These are phyloP conservation scores for Aethina tumida DNA, from an alignment of 1,140 invertebrate genomes.

Conservation along the genomic window DNA sequence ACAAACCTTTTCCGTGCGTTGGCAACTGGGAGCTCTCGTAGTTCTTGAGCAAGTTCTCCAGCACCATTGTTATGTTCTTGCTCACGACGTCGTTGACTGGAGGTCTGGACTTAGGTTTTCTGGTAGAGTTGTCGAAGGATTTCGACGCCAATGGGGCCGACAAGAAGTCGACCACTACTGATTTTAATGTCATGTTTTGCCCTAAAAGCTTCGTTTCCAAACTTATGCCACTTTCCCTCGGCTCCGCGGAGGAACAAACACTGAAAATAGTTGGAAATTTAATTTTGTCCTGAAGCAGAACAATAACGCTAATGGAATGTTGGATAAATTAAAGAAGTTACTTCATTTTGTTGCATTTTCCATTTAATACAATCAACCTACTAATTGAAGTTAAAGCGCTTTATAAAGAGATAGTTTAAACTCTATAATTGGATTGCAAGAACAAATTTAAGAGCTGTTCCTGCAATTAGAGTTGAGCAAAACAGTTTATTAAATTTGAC, in stretches of 20 bases:
- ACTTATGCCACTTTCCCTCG: conserved; percentile 8
- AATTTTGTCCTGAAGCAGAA: too few relatives aligned
- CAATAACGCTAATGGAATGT: too few relatives aligned
- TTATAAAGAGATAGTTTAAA: too few relatives aligned
- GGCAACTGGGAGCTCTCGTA: conserved; percentile 86
- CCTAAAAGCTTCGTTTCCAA: conserved; percentile 8
- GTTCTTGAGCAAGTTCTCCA: conserved; percentile 78
- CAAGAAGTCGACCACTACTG: conserved; percentile 5
- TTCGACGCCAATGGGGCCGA: background rate
- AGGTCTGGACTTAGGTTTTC: conserved; percentile 34
- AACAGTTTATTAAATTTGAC: too few relatives aligned
- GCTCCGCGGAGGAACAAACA: background rate
- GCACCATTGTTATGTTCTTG: conserved; percentile 68
- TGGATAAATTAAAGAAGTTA: too few relatives aligned
- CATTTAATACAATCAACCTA: too few relatives aligned
- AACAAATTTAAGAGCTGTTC: too few relatives aligned
- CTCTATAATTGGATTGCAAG: too few relatives aligned
- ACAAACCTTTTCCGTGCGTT: conserved; percentile 65
- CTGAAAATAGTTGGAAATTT: too few relatives aligned
- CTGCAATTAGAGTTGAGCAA: too few relatives aligned
- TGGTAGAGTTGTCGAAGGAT: conserved; percentile 1
- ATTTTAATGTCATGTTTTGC: conserved; percentile 14
- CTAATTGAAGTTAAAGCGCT: too few relatives aligned
- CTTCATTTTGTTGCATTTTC: too few relatives aligned
- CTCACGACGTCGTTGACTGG: conserved; percentile 59